Conservation (phyloP, 1,140 invertebrate genomes). For the Drosophila pseudoobscura region DNA sequence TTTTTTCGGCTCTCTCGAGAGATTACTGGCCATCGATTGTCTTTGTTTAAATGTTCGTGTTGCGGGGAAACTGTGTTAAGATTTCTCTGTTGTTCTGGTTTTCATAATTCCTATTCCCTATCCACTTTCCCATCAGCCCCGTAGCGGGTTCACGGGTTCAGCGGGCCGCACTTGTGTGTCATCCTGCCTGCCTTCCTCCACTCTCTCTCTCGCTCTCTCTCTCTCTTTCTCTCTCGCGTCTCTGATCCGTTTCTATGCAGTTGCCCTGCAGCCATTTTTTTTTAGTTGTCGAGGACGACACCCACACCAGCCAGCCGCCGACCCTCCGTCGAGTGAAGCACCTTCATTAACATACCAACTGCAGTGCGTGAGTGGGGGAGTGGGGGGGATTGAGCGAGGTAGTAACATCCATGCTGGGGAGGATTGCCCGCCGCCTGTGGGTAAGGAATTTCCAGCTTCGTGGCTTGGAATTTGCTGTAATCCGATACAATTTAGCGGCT, state of each 20-base stretch:
- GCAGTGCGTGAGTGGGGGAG: constrained; percentile 29
- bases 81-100: constrained; percentile 48
- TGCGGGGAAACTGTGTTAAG: constrained; percentile 67
- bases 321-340: constrained; percentile 51
- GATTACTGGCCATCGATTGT: constrained; percentile 65
- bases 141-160: constrained; percentile 68
- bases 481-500: constrained; percentile 81
- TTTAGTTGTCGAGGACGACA: constrained; percentile 60
- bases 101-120: constrained; percentile 48
- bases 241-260: constrained; percentile 63
- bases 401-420: constrained; percentile 25
- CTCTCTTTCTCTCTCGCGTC: not conserved
- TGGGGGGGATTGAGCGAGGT: not conserved
- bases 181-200: constrained; percentile 42
- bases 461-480: constrained; percentile 80
- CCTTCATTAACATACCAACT: constrained; percentile 80
- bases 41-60: constrained; percentile 54
- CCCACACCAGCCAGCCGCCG: constrained; percentile 22
- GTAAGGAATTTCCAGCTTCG: constrained; percentile 74
- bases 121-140: constrained; percentile 34
- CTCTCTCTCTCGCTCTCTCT: too few species aligned
- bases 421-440: constrained; percentile 52
- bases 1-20: constrained; percentile 9
- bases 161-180: constrained; percentile 75
- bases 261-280: constrained; percentile 63